Evolutionary conservation across 2,888 invertebrate species (phyloP).

Genomic region (Lochmaea crataegi): DNA sequence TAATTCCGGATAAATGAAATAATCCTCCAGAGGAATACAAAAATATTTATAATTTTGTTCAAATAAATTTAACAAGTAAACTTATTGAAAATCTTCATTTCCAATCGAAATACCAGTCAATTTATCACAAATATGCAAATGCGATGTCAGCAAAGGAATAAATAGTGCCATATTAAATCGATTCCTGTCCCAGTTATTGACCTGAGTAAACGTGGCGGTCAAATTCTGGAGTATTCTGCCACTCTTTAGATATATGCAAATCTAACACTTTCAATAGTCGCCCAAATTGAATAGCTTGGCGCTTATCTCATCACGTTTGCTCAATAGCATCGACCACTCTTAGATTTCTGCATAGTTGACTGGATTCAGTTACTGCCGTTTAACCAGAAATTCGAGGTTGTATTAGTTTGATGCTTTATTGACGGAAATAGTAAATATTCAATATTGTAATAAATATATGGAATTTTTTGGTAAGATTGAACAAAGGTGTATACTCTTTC

Average conservation of each 20-base stretch:
- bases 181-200: slow-evolving; percentile 39
- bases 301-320: slow-evolving; percentile 44
- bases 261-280: slow-evolving; percentile 52
- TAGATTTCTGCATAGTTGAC: slow-evolving; percentile 38
- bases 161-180: slow-evolving; percentile 34
- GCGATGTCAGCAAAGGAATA: slow-evolving; percentile 42
- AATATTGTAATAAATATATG: background rate
- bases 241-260: slow-evolving; percentile 54
- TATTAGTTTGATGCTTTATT: background rate
- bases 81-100: too few relatives aligned
- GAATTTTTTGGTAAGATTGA: too few relatives aligned
- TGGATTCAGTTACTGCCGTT: slow-evolving; percentile 21
- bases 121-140: slow-evolving; percentile 28
- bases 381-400: background rate
- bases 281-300: slow-evolving; percentile 52
- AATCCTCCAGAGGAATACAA: too few relatives aligned
- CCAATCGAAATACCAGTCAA: background rate
- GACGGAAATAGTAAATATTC: background rate
- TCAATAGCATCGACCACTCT: slow-evolving; percentile 27
- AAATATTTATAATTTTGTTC: too few relatives aligned
- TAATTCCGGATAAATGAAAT: too few relatives aligned
- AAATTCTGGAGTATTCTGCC: slow-evolving; percentile 17
- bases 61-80: too few relatives aligned
- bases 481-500: too few relatives aligned
- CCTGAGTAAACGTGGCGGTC: slow-evolving; percentile 27